phyloP scores from a whole-genome alignment of 2,888 invertebrate genomes.

The Drosophila hamatofila region DNA sequence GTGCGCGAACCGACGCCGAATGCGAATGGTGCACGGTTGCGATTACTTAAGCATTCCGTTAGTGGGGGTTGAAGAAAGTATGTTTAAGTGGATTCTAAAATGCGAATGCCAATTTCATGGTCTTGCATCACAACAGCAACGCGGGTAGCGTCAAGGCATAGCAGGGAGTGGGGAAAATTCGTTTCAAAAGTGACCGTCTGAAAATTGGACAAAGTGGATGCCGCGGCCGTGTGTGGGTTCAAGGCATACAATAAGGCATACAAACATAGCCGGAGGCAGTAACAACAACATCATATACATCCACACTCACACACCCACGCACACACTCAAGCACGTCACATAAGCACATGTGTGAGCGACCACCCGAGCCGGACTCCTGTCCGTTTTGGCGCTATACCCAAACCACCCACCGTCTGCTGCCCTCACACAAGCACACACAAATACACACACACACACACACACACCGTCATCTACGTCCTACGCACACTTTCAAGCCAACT shows the following conservation, averaged over 20 bases:
- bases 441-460: not conserved
- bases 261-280: slow-evolving; percentile 66
- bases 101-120: slow-evolving; percentile 79
- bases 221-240: slow-evolving; percentile 63
- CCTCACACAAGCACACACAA: slow-evolving; percentile 43
- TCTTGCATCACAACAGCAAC: slow-evolving; percentile 74
- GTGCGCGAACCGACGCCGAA: slow-evolving; percentile 24
- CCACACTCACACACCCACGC: slow-evolving; percentile 28
- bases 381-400: slow-evolving; percentile 71
- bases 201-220: slow-evolving; percentile 79
- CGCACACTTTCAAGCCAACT: slow-evolving; percentile 64
- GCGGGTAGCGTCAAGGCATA: slow-evolving; percentile 55
- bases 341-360: slow-evolving; percentile 61
- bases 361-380: slow-evolving; percentile 65
- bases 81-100: slow-evolving; percentile 79
- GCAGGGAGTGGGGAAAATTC: slow-evolving; percentile 59
- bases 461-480: slow-evolving; percentile 64
- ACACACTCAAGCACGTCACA: slow-evolving; percentile 49
- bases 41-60: slow-evolving; percentile 22
- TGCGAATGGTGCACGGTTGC: slow-evolving; percentile 34
- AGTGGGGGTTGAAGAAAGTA: slow-evolving; percentile 61
- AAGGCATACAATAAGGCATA: slow-evolving; percentile 80
- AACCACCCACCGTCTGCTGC: slow-evolving; percentile 52
- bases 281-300: slow-evolving; percentile 51
- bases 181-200: slow-evolving; percentile 79